Evolutionary conservation across 1,140 invertebrate species (phyloP).

Genomic region (Aphidius gifuensis): DNA sequence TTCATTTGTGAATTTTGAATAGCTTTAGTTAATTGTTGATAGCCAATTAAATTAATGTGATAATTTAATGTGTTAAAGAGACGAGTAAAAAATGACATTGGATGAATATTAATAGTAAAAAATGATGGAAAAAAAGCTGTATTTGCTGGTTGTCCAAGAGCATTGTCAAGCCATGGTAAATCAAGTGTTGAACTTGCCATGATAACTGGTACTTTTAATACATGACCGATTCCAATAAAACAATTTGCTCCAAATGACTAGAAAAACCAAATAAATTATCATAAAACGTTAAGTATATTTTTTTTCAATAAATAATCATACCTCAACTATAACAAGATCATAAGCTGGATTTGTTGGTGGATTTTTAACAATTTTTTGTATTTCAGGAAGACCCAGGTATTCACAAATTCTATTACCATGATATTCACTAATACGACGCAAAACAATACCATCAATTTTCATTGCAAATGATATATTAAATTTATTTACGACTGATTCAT

Average conservation of each 20-base stretch:
- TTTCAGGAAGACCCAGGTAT: constrained; percentile 24
- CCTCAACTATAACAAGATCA: constrained; percentile 30
- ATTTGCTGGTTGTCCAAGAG: constrained; percentile 29
- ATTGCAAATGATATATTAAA: constrained; percentile 18
- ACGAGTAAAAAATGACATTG: constrained; percentile 38
- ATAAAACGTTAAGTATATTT: not conserved
- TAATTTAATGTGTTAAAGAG: constrained; percentile 29
- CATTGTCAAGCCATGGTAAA: constrained; percentile 25
- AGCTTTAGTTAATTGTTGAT: constrained; percentile 21
- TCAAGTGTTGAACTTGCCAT: constrained; percentile 18
- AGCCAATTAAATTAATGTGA: constrained; percentile 11
- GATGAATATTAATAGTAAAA: constrained; percentile 29
- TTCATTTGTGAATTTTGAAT: constrained; percentile 35
- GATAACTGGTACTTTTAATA: constrained; percentile 27
- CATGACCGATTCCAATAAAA: constrained; percentile 22
- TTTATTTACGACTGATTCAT: constrained; percentile 13
- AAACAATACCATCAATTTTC: constrained; percentile 8
- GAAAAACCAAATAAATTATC: not conserved
- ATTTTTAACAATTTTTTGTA: constrained; percentile 27
- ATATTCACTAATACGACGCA: constrained; percentile 11
- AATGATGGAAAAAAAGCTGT: constrained; percentile 36
- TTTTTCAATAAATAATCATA: constrained; percentile 13
- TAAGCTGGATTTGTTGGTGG: constrained; percentile 27
- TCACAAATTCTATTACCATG: constrained; percentile 30
- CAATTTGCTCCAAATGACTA: constrained; percentile 30